Evolutionary conservation across 2,797 vertebrate genomes (phyloP).

Genomic region (Echeneis naucrates): DNA sequence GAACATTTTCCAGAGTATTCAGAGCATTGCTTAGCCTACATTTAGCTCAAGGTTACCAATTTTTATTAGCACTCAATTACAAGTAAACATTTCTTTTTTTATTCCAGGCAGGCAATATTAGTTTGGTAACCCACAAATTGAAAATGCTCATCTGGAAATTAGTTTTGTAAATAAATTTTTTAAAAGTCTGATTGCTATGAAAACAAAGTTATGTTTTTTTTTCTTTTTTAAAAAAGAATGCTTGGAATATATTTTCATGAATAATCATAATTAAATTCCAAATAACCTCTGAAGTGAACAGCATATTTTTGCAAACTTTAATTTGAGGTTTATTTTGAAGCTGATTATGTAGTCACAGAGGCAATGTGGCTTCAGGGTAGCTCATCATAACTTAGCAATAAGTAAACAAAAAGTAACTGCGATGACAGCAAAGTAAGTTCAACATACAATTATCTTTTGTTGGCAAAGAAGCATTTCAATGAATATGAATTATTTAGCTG

Average conservation of each 20-base stretch:
- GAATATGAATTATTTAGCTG: not conserved
- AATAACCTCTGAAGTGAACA: conserved; percentile 1
- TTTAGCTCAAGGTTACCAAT: not conserved
- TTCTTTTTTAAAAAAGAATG: not conserved
- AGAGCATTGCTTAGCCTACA: not conserved
- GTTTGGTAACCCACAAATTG: not conserved
- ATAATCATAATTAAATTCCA: not conserved
- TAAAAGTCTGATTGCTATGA: not conserved
- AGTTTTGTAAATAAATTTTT: not conserved
- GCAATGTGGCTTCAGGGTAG: not conserved
- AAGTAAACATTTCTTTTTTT: not conserved
- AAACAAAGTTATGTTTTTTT: not conserved
- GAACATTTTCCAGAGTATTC: not conserved
- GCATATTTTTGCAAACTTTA: not conserved
- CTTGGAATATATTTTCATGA: not conserved
- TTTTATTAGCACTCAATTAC: not conserved
- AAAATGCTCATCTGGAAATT: not conserved
- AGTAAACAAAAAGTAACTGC: not conserved
- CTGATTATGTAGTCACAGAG: not conserved
- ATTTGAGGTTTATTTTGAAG: not conserved
- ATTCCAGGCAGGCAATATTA: not conserved
- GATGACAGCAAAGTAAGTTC: not conserved
- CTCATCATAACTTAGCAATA: not conserved
- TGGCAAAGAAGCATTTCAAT: not conserved
- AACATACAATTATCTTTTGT: not conserved